phyloP scores from a whole-genome alignment of 2,888 invertebrate genomes.

The Coecobrya sp. region DNA sequence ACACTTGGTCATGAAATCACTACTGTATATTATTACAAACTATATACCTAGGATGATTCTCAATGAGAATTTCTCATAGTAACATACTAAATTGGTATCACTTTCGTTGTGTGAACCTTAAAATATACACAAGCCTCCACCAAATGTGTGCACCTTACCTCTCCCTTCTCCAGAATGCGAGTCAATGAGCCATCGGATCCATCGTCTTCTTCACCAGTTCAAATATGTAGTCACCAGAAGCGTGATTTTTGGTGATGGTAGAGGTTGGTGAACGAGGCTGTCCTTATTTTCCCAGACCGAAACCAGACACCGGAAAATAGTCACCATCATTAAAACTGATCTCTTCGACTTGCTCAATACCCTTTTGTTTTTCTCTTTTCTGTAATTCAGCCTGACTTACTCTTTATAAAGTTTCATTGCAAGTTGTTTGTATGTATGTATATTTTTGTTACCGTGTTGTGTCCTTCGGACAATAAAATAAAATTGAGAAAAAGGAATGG shows the following conservation, averaged over 20 bases:
- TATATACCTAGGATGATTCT: too few species aligned
- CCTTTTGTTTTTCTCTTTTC: constrained; percentile 57
- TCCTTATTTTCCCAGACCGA: constrained; percentile 83
- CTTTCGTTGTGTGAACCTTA: background rate
- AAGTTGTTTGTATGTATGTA: background rate
- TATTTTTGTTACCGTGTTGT: background rate
- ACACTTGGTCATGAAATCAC: too few species aligned
- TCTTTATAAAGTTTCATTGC: background rate
- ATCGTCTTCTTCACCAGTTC: background rate
- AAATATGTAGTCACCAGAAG: background rate
- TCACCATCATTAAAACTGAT: constrained; percentile 77
- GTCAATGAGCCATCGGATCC: constrained; percentile 67
- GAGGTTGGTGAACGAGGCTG: background rate
- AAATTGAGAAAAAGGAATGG: constrained; percentile 17
- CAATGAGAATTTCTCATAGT: too few species aligned
- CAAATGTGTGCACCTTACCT: constrained; percentile 65
- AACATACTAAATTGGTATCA: too few species aligned
- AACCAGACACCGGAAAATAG: constrained; percentile 86
- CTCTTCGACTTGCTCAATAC: constrained; percentile 66
- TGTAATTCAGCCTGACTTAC: background rate
- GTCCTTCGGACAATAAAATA: background rate
- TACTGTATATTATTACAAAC: too few species aligned
- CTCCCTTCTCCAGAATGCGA: constrained; percentile 1
- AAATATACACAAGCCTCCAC: background rate
- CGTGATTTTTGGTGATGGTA: constrained; percentile 17